A percentile compares a stretch with the other conserved stretches of the same genome.
phyloP scores from a whole-genome alignment of 2,888 invertebrate species.

The Strigamia transsilvanica region DNA sequence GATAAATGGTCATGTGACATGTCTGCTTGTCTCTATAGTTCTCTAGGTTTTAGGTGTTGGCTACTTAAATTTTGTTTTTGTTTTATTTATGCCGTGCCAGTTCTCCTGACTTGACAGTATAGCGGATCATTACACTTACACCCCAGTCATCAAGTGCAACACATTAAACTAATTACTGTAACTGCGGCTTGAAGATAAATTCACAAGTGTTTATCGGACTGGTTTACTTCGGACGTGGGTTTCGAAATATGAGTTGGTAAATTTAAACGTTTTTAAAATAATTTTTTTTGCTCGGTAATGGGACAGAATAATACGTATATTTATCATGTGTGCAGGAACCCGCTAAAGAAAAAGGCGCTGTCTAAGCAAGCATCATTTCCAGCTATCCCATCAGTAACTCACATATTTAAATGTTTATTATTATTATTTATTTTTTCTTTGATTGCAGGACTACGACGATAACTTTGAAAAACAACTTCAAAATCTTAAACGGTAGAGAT shows the following conservation, averaged over 20 bases:
- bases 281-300: neutral
- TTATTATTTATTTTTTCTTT: neutral
- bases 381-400: neutral
- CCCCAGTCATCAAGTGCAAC: no score
- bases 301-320: no score
- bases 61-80: no score
- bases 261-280: neutral
- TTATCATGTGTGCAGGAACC: neutral
- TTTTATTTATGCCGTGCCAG: no score
- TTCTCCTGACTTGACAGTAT: no score
- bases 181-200: no score
- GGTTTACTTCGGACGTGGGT: neutral
- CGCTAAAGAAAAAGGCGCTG: neutral
- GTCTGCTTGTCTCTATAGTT: no score
- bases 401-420: neutral
- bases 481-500: slow-evolving; percentile 1
- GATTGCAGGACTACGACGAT: neutral
- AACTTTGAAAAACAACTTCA: slow-evolving; percentile 9
- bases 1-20: no score
- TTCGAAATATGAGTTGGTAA: slow-evolving; percentile 14
- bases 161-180: no score
- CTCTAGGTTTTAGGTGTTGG: no score
- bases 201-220: neutral
- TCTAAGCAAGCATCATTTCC: slow-evolving; percentile 3
- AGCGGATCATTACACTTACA: no score